Percentiles rank a stretch among this genome's conserved stretches.
These are phyloP conservation scores for Ataeniobius toweri DNA, from an alignment of 2,797 vertebrate genomes.

Conservation along the genomic window DNA sequence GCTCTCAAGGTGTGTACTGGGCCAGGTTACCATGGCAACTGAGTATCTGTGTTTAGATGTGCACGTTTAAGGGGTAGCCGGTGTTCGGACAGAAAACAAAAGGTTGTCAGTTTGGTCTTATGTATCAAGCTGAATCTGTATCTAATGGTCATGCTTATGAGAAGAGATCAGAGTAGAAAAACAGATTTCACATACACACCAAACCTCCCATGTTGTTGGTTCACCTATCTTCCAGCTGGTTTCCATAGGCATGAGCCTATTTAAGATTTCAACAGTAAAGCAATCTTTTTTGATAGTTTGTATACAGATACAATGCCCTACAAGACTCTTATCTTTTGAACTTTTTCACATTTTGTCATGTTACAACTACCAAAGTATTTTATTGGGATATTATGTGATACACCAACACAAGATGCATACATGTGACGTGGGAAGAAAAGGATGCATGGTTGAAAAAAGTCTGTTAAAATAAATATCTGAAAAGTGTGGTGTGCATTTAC, in stretches of 20 bases:
- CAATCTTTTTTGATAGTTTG: not conserved
- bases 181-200: slow-evolving; percentile 8
- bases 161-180: slow-evolving; percentile 27
- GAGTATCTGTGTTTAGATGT: slow-evolving; percentile 40
- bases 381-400: not conserved
- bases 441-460: not conserved
- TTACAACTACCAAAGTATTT: too few relatives aligned
- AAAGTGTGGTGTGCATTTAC: not conserved
- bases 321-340: too few relatives aligned
- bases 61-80: slow-evolving; percentile 16
- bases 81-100: slow-evolving; percentile 51
- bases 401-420: not conserved
- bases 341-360: too few relatives aligned
- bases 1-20: slow-evolving; percentile 64
- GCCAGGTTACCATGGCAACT: slow-evolving; percentile 75
- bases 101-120: slow-evolving; percentile 60
- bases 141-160: slow-evolving; percentile 60
- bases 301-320: too few relatives aligned
- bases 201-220: slow-evolving; percentile 49
- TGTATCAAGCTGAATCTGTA: slow-evolving; percentile 67
- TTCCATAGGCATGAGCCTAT: slow-evolving; percentile 1
- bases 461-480: not conserved
- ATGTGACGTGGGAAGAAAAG: not conserved
- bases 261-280: not conserved
- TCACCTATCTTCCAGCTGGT: slow-evolving; percentile 44